Evolutionary conservation across 1,140 invertebrate genomes (phyloP), one percentile per base, ranked within the genome.

Genomic region (Meloidogyne floridensis): DNA sequence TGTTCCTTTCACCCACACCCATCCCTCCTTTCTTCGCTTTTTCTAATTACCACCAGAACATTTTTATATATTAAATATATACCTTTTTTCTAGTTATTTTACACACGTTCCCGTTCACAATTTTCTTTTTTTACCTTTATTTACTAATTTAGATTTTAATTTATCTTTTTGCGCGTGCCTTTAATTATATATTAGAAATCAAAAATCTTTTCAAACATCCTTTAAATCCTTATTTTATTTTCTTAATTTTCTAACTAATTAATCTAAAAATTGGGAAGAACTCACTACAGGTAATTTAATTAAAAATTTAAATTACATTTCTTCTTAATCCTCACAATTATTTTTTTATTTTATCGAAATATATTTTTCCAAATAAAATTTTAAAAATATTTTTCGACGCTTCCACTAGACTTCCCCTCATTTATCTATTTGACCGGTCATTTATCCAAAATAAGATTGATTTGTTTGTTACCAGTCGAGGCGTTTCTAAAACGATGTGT

Each of bases 71-170:
- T 56, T 56, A 56, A 10, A 56, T 56, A 56, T 56, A 10, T 11
- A 56, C 13, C 10, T 11, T 15, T 15, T 59, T 59, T 59, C 2
- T 9, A 6, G 5, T 65, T n/a, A 47, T 13, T 65, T 4, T 18
- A 65, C 7, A 65, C 59, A 65, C 59, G 59, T 65, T 65, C 59
- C 59, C 59, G 59, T 65, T 65, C 59, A 47, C 47, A 65, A n/a
- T 65, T 65, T 59, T 15, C 3, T 11, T 15, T 15, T 59, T 15
- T 5, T 59, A 13, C 56, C 13, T 11, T 65, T 11, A 11, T n/a
- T 65, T 59, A 59, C 56, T 59, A 59, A 56, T 15, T 59, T 59
- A 59, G 13, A 65, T 65, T 47, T 65, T 65, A 65, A 59, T 59
- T 59, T 5, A 15, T 59, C 0, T 65, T 65, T 65, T 0, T 65